A percentile compares a stretch with the other conserved stretches of the same genome.
Evolutionary conservation across 1,140 invertebrate species (phyloP).

Genomic region (Sarcophaga peregrina): DNA sequence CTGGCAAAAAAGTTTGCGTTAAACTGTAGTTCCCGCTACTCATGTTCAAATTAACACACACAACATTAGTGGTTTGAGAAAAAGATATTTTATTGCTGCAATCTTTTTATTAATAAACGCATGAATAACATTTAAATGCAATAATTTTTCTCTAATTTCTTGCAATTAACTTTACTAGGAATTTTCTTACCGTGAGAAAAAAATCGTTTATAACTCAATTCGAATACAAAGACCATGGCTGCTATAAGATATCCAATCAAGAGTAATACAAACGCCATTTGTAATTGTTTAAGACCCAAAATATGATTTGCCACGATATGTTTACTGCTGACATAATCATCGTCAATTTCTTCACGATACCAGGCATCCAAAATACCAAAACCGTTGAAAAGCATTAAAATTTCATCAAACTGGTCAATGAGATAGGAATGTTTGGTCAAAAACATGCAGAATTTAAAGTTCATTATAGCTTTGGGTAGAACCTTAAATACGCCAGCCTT

Average conservation of each 20-base stretch:
- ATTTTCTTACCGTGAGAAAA: neutral
- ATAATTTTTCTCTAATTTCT: neutral
- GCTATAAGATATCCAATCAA: neutral
- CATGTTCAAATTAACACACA: neutral
- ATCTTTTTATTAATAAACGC: too few species aligned
- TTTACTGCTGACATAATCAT: neutral
- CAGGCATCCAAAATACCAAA: neutral
- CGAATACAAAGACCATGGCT: neutral
- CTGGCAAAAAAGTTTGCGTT: neutral
- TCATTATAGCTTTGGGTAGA: neutral
- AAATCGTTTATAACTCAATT: neutral
- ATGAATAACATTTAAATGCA: too few species aligned
- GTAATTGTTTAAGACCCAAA: neutral
- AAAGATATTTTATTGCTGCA: too few species aligned
- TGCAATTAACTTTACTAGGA: neutral
- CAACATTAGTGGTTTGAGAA: neutral
- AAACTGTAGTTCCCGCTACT: neutral
- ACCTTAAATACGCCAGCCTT: neutral
- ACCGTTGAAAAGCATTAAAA: neutral
- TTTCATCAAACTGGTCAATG: neutral
- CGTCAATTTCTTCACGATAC: neutral
- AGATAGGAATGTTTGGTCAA: neutral
- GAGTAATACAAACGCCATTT: neutral
- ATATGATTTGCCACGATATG: neutral
- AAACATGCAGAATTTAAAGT: neutral